phyloP scores from a whole-genome alignment of 2,797 vertebrate species.

The Myotis findleyi region DNA sequence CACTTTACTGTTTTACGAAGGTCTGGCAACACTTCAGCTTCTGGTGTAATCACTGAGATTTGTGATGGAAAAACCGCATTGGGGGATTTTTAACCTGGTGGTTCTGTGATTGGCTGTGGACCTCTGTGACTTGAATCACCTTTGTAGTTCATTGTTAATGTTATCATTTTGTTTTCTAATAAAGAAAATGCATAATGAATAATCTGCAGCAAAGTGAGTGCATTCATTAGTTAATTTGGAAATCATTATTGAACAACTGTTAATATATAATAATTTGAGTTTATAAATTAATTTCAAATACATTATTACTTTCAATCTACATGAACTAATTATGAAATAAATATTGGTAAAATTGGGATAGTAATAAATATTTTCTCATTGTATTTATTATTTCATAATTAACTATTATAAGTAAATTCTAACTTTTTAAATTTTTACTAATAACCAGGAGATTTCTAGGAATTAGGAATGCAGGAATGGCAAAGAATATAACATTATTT shows the following conservation, averaged over 20 bases:
- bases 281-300: not conserved
- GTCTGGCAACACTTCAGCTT: not conserved
- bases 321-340: not conserved
- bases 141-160: not conserved
- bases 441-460: not conserved
- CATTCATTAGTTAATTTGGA: slow-evolving; percentile 20
- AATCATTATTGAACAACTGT: not conserved
- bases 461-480: not conserved
- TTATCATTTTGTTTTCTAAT: not conserved
- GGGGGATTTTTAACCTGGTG: not conserved
- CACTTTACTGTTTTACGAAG: not conserved
- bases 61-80: not conserved
- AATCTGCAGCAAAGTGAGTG: not conserved
- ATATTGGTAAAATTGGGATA: not conserved
- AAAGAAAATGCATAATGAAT: slow-evolving; percentile 36
- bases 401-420: not conserved
- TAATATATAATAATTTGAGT: not conserved
- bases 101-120: not conserved
- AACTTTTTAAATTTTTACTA: not conserved
- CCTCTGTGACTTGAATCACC: not conserved
- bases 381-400: not conserved
- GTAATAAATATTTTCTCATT: slow-evolving; percentile 38
- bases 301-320: not conserved
- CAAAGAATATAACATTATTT: not conserved
- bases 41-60: not conserved